Conservation (phyloP, 2,888 invertebrate species). For the Torymus auratus region DNA sequence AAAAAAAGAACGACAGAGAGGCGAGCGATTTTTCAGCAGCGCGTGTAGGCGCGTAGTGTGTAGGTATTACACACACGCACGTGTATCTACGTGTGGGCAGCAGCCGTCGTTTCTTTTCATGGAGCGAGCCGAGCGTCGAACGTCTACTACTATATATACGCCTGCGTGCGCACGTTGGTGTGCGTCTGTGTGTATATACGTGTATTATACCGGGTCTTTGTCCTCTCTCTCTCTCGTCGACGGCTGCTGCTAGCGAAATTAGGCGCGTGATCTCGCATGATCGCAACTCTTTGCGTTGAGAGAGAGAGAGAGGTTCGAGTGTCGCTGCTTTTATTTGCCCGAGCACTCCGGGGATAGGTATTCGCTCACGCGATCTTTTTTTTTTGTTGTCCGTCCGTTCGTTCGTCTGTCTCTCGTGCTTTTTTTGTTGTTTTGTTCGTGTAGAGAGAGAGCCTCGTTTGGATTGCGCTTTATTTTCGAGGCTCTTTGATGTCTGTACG, state of each 20-base stretch:
- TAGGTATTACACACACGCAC: not conserved
- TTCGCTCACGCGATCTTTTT: not conserved
- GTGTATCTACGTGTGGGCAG: conserved; percentile 39
- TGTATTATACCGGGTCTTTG: conserved; percentile 2
- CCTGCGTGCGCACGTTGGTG: not conserved
- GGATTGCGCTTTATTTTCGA: conserved; percentile 15
- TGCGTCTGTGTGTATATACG: not conserved
- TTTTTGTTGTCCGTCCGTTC: not conserved
- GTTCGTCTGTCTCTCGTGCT: too few species aligned
- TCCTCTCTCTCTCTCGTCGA: conserved; percentile 7
- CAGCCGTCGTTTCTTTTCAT: conserved; percentile 49
- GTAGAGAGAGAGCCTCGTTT: not conserved
- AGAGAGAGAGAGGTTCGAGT: not conserved
- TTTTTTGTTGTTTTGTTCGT: too few species aligned
- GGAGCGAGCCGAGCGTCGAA: conserved; percentile 37
- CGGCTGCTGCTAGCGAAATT: conserved; percentile 32
- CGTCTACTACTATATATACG: not conserved
- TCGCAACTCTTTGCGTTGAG: not conserved
- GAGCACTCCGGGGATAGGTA: not conserved
- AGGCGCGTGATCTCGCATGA: conserved; percentile 22
- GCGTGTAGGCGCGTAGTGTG: conserved; percentile 24
- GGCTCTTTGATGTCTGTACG: conserved; percentile 16
- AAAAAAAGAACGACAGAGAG: not conserved
- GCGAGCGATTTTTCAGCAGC: conserved; percentile 28
- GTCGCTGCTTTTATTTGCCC: not conserved